phyloP scores from a whole-genome alignment of 2,113 vertebrate species.

The Ivindomyrus marchei region DNA sequence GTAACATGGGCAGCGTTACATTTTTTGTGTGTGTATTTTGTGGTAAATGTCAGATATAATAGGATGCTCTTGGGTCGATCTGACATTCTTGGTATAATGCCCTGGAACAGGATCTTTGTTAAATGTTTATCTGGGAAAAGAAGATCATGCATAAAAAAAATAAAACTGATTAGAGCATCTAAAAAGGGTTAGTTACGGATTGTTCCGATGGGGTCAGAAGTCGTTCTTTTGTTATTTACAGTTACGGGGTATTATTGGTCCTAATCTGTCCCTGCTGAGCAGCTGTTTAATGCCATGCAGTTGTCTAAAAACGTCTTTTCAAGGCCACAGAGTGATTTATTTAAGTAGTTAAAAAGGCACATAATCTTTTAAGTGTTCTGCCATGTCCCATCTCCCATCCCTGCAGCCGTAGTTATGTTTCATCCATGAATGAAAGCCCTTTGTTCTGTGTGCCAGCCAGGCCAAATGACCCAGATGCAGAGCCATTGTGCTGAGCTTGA shows the following conservation, averaged over 20 bases:
- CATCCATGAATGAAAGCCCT: background rate
- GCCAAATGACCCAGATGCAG: conserved; percentile 34
- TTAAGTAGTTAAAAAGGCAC: conserved; percentile 42
- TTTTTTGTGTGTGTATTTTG: background rate
- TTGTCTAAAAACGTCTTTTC: conserved; percentile 31
- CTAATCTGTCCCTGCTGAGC: conserved; percentile 33
- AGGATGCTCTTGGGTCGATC: conserved; percentile 24
- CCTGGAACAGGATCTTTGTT: conserved; percentile 29
- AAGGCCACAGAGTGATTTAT: conserved; percentile 34
- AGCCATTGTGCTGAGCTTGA: conserved; percentile 32
- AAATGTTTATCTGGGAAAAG: conserved; percentile 29
- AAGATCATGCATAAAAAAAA: conserved; percentile 25
- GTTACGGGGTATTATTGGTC: conserved; percentile 32
- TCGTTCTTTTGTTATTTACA: conserved; percentile 39
- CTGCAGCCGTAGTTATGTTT: conserved; percentile 8
- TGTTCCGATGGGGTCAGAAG: conserved; percentile 27
- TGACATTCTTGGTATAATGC: conserved; percentile 30
- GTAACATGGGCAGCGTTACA: background rate
- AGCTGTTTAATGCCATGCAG: conserved; percentile 32
- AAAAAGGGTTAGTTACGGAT: conserved; percentile 27
- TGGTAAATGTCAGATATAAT: conserved; percentile 27
- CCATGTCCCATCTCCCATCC: conserved; percentile 30
- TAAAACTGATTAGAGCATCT: conserved; percentile 27
- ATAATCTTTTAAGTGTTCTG: conserved; percentile 46
- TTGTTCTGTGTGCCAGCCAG: conserved; percentile 13